Conservation (phyloP, 2,888 invertebrate species). For the Himalopsyche japonica region DNA sequence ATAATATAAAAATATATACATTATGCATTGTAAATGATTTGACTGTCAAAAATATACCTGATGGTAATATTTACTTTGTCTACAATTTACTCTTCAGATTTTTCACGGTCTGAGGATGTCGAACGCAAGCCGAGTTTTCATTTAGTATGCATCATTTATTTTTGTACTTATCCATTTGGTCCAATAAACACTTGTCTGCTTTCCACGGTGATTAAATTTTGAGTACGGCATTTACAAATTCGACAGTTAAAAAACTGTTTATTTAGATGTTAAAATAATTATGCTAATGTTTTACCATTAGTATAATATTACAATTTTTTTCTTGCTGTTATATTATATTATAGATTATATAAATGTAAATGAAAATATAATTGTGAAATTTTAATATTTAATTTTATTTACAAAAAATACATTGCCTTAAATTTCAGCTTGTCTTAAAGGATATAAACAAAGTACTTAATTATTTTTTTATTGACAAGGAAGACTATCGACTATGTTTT, state of each 20-base stretch:
- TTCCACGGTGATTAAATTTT: not conserved
- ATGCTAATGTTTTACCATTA: not conserved
- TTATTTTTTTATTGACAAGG: no score
- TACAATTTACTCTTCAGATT: not conserved
- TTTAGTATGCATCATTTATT: not conserved
- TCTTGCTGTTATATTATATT: no score
- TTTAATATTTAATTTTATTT: no score
- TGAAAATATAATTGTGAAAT: no score
- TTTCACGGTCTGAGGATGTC: not conserved
- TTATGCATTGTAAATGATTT: no score
- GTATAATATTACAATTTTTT: not conserved
- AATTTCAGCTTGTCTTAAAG: no score
- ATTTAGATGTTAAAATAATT: not conserved
- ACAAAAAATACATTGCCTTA: no score
- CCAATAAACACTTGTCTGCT: not conserved
- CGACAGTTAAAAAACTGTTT: not conserved
- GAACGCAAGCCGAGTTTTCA: not conserved
- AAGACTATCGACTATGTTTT: no score
- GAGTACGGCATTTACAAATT: not conserved
- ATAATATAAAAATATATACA: no score
- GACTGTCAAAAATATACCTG: no score
- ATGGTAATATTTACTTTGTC: not conserved
- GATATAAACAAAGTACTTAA: no score
- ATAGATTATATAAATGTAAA: no score
- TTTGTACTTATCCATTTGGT: not conserved